Evolutionary conservation across 2,113 vertebrate species (phyloP), one percentile per base, ranked within the genome.

Genomic region (Saguinus imperator): DNA sequence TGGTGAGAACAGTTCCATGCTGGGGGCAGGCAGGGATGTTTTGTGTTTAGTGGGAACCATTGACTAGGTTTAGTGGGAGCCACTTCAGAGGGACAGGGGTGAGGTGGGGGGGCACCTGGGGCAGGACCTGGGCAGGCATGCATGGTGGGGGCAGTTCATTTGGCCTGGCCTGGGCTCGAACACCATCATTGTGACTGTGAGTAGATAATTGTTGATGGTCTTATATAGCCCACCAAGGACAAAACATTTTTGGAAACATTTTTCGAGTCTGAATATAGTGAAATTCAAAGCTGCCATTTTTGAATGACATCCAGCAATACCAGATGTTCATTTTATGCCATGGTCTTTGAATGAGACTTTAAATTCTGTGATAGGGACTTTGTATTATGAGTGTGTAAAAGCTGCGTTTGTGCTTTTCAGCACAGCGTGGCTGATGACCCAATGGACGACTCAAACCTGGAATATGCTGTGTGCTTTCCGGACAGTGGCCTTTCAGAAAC

Each of bases 391-490:
- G 29, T 18, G 43, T 35, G 10, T 13, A 27, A 55, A 73, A 77
- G 27, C 21, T 2, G 2, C 5, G 29, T 48, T 45, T 68, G 89
- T 1, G 0, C 85, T 84, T 91, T 14, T 64, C 27, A 21, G 18
- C 18, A 58, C 10, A 0, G 21, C 1, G 16, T 43, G 35, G 21
- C n/a, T 4, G 0, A 8, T 40, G 0, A 35, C 77, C 52, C 12
- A 0, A 1, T 2, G 66, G 48, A 52, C 14, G 43, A 1, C 11
- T 13, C 17, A 2, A 8, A 18, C 5, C 0, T 0, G 1, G 27
- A 2, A 10, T 5, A 1, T n/a, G 9, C 8, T 14, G 40, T 2
- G 1, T 35, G 6, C 20, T 32, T 50, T 25, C 52, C 9, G 5
- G 43, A 25, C 0, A 6, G 8, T 11, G 27, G 25, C 29, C 35